These are phyloP conservation scores for Zosterops japonicus DNA, from an alignment of 2,113 vertebrate species.

Conservation along the genomic window DNA sequence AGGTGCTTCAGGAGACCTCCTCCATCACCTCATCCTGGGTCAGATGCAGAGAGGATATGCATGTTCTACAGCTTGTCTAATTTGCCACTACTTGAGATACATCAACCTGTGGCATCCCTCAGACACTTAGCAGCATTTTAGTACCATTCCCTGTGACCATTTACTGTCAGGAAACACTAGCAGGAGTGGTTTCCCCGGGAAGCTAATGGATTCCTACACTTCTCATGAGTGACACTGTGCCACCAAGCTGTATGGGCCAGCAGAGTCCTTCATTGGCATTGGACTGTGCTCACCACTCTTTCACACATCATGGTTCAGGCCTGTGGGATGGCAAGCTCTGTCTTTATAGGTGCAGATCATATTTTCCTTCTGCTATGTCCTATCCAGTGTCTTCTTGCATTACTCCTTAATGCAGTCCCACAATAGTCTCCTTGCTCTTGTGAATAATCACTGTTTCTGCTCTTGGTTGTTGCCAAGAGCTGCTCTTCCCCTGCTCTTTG, in stretches of 20 bases:
- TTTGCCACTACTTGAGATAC: not conserved
- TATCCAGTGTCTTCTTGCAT: not conserved
- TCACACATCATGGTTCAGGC: fast-evolving
- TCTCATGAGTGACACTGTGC: not conserved
- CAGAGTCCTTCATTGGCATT: not conserved
- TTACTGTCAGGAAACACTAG: not conserved
- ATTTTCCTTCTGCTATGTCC: not conserved
- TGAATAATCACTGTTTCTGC: not conserved
- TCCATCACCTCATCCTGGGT: fast-evolving
- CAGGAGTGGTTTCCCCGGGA: not conserved
- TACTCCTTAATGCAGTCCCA: not conserved
- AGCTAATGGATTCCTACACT: not conserved
- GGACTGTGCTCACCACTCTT: not conserved
- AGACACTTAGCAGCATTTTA: not conserved
- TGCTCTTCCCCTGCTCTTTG: not conserved
- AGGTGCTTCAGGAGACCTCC: not conserved
- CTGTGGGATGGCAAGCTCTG: not conserved
- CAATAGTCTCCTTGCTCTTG: not conserved
- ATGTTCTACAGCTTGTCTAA: not conserved
- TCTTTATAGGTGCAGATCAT: not conserved
- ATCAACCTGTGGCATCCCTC: not conserved
- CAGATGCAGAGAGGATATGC: not conserved
- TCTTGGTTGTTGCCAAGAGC: not conserved
- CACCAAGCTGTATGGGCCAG: not conserved
- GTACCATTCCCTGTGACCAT: not conserved